Conservation (phyloP, 2,797 vertebrate genomes). For the Echiichthys vipera region DNA sequence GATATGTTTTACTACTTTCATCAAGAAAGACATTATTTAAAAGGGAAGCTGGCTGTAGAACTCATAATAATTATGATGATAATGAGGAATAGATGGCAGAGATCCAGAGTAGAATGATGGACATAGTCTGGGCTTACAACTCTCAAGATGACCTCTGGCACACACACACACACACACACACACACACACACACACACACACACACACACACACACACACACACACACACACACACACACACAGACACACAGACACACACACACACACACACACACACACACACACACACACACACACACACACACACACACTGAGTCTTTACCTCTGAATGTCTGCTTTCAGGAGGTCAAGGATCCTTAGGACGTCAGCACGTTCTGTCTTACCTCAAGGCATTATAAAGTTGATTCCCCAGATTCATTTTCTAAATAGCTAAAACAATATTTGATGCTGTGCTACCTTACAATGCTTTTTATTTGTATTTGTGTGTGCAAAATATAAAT, state of each 20-base stretch:
- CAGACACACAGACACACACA: slow-evolving; percentile 29
- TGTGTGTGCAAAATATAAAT: too few relatives aligned
- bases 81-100: slow-evolving; percentile 72
- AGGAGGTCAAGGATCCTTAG: slow-evolving; percentile 51
- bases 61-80: slow-evolving; percentile 70
- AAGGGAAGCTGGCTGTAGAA: slow-evolving; percentile 49
- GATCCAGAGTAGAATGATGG: slow-evolving; percentile 79
- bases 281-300: slow-evolving; percentile 11
- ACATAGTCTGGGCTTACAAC: slow-evolving; percentile 72
- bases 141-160: slow-evolving; percentile 77
- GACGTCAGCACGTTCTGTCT: neutral
- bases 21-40: slow-evolving; percentile 51
- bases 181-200: slow-evolving; percentile 22
- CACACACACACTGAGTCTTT: slow-evolving; percentile 17
- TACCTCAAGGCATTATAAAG: neutral
- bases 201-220: neutral
- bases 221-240: slow-evolving; percentile 13
- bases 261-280: neutral
- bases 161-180: slow-evolving; percentile 29
- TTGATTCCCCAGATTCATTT: neutral
- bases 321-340: slow-evolving; percentile 31
- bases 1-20: slow-evolving; percentile 42
- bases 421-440: neutral
- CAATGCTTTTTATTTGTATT: too few relatives aligned
- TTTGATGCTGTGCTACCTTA: neutral